A percentile compares a stretch with the other conserved stretches of the same genome.
These are phyloP conservation scores for Oligia strigilis DNA, from an alignment of 2,888 invertebrate genomes.

Conservation along the genomic window DNA sequence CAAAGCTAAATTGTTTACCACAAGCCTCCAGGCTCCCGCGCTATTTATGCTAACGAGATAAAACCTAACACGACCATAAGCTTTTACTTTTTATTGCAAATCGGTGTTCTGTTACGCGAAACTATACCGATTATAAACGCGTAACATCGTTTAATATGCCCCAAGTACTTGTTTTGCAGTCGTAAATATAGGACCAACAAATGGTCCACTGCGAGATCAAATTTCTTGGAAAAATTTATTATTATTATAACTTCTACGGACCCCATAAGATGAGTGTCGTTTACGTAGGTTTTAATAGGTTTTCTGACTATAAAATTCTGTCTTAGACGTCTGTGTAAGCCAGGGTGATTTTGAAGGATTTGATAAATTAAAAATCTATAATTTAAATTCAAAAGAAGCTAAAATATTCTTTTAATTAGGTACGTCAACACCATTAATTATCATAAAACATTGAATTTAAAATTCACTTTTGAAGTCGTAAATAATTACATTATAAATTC, in stretches of 20 bases:
- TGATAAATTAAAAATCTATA: constrained; percentile 11
- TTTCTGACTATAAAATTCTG: constrained; percentile 25
- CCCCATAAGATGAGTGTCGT: constrained; percentile 27
- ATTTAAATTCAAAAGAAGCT: constrained; percentile 2
- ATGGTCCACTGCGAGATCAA: constrained; percentile 58
- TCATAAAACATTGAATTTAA: background rate
- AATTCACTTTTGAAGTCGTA: constrained; percentile 14
- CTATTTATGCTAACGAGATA: constrained; percentile 83
- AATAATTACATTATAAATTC: constrained; percentile 19
- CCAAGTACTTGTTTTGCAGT: constrained; percentile 64
- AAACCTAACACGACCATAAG: constrained; percentile 77
- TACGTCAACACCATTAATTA: constrained; percentile 29
- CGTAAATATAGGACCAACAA: constrained; percentile 57
- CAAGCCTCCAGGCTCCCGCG: constrained; percentile 71
- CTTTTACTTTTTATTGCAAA: constrained; percentile 80
- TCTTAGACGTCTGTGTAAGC: constrained; percentile 27
- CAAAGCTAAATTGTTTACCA: constrained; percentile 80
- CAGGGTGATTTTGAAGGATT: constrained; percentile 10
- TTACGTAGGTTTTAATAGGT: constrained; percentile 48
- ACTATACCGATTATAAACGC: constrained; percentile 74
- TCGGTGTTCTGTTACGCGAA: constrained; percentile 78
- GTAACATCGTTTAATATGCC: constrained; percentile 63
- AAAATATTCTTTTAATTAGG: constrained; percentile 41
- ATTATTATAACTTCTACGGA: constrained; percentile 39
- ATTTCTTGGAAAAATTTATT: constrained; percentile 57